Conservation (phyloP, 2,888 invertebrate genomes). For the Ypsolopha scabrella region DNA sequence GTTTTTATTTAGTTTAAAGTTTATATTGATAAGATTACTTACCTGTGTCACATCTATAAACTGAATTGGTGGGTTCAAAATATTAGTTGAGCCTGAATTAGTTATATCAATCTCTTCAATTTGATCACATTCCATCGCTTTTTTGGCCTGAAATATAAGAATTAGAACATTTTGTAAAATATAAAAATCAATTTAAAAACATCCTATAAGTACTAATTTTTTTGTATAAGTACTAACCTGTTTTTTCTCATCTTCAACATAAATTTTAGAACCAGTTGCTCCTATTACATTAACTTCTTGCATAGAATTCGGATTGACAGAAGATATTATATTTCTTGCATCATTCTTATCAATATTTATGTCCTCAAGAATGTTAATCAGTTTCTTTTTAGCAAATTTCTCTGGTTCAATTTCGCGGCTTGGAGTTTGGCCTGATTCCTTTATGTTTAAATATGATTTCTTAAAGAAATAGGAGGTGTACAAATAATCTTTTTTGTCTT, state of each 20-base stretch:
- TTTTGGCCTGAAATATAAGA: not conserved
- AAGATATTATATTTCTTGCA: conserved; percentile 32
- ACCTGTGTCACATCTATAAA: conserved; percentile 37
- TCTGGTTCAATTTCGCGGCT: conserved; percentile 1
- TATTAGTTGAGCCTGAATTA: not conserved
- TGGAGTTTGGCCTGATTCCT: not conserved
- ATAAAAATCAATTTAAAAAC: too few relatives aligned
- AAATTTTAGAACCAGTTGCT: conserved; percentile 6
- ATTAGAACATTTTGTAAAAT: not conserved
- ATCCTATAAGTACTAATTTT: too few relatives aligned
- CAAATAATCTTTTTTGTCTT: conserved; percentile 13
- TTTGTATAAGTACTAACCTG: not conserved
- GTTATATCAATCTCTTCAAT: conserved; percentile 22
- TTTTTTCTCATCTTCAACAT: not conserved
- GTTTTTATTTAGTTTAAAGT: too few relatives aligned
- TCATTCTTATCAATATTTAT: conserved; percentile 33
- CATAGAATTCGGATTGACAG: conserved; percentile 29
- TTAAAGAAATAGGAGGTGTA: conserved; percentile 28
- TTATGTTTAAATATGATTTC: conserved; percentile 10
- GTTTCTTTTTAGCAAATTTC: conserved; percentile 36
- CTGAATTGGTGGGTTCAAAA: conserved; percentile 42
- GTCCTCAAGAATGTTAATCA: conserved; percentile 51
- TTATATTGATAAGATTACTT: not conserved
- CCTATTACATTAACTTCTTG: conserved; percentile 28
- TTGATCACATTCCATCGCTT: conserved; percentile 4